Evolutionary conservation across 2,797 vertebrate species (phyloP), one percentile per base, ranked within the genome.

Genomic region (Synaphobranchus kaupii): DNA sequence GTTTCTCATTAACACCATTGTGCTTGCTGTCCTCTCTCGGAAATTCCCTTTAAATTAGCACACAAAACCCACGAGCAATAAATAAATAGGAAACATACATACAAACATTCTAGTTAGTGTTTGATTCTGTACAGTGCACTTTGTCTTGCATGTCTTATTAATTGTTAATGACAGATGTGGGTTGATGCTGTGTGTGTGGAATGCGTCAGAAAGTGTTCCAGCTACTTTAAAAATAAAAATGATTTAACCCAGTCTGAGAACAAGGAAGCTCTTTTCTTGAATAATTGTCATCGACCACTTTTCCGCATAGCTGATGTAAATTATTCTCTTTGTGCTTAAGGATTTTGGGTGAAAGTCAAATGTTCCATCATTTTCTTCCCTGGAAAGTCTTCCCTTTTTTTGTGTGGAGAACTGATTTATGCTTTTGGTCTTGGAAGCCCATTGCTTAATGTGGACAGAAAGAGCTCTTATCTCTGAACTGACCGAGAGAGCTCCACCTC

Each of bases 401-500:
- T 85, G 25, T 80, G 60, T 80, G 20, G 83, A 44, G 68, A 4
- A 28, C 20, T 50, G 25, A 84, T 87, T 78, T 56, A 81, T 58
- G 68, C n/a, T 84, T 54, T 83, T 9, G 22, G n/a, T 31, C n/a
- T 25, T 31, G 39, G 13, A 85, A 76, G n/a, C 47, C 17, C 34
- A 83, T 78, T 54, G 50, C 31, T 56, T 34, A 66, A 34, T 63
- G 50, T 39, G 28, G 50, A 76, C 83, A 84, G 83, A n/a, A 48
- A 68, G 58, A 8, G 20, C 13, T 10, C 80, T 86, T 17, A 86
- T 88, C 28, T 47, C 44, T 50, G 78, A 39, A 34, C 20, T 89
- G 85, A 60, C 89, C 85, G 66, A 86, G 28, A 89, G 88, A 83
- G 73, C 54, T 28, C 47, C 78, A 68, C 87, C 82, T 34, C 52